A percentile compares a stretch with the other conserved stretches of the same genome.
Conservation (phyloP, 2,888 invertebrate genomes). For the Pedicia rivosa region DNA sequence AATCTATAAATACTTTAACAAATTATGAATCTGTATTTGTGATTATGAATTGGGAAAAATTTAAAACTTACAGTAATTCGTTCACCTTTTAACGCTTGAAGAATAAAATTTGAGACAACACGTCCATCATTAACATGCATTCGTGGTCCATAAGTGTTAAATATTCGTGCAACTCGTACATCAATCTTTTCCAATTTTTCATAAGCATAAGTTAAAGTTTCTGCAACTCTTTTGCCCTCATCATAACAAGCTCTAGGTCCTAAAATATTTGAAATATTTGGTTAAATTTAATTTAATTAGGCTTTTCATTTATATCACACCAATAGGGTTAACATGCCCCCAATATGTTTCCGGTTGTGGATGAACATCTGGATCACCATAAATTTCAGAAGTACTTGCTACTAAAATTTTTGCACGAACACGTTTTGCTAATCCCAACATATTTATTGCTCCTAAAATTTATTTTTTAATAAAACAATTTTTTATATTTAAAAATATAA, state of each 20-base stretch:
- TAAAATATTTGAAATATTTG: slow-evolving; percentile 21
- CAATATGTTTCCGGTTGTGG: slow-evolving; percentile 97
- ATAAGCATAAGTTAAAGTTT: slow-evolving; percentile 90
- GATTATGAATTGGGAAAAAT: background rate
- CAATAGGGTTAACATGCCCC: slow-evolving; percentile 98
- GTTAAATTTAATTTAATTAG: slow-evolving; percentile 4
- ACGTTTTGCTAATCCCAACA: slow-evolving; percentile 80
- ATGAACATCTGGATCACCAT: slow-evolving; percentile 96
- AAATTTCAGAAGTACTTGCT: slow-evolving; percentile 97
- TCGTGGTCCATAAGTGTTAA: slow-evolving; percentile 96
- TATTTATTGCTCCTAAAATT: slow-evolving; percentile 59
- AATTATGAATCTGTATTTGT: slow-evolving; percentile 2
- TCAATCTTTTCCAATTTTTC: slow-evolving; percentile 92
- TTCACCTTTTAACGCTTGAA: slow-evolving; percentile 88
- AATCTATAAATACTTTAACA: slow-evolving; percentile 37
- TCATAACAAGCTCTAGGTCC: slow-evolving; percentile 96
- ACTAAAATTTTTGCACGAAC: slow-evolving; percentile 86
- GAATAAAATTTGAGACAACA: slow-evolving; percentile 96
- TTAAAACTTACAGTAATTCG: slow-evolving; percentile 64
- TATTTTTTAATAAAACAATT: background rate
- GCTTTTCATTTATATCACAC: slow-evolving; percentile 26
- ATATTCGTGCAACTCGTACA: slow-evolving; percentile 93
- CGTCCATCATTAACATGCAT: slow-evolving; percentile 99
- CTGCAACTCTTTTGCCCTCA: slow-evolving; percentile 97
- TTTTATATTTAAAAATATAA: background rate